A percentile compares a stretch with the other conserved stretches of the same genome.
Conservation (phyloP, 2,888 invertebrate genomes). For the Drosophila kuntzei region DNA sequence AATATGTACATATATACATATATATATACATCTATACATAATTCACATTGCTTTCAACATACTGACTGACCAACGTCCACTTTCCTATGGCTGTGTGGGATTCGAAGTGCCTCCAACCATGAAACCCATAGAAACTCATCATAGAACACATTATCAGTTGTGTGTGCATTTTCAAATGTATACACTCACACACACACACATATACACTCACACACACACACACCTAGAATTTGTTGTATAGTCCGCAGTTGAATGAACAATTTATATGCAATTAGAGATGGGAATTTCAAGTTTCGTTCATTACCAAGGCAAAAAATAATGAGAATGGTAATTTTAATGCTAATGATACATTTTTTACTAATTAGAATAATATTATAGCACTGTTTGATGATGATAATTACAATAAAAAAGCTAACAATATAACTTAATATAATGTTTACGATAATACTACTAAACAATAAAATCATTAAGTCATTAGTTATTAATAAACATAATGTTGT, state of each 20-base stretch:
- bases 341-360: too few relatives aligned
- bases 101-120: slow-evolving; percentile 2
- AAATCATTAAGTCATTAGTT: too few relatives aligned
- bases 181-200: slow-evolving; percentile 14
- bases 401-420: not conserved
- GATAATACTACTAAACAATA: too few relatives aligned
- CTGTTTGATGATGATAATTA: not conserved
- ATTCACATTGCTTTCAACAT: slow-evolving; percentile 27
- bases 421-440: too few relatives aligned
- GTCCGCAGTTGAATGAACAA: slow-evolving; percentile 35
- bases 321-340: too few relatives aligned
- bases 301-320: too few relatives aligned
- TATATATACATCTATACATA: slow-evolving; percentile 7
- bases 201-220: slow-evolving; percentile 4
- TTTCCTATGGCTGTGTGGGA: slow-evolving; percentile 16
- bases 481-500: too few relatives aligned
- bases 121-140: slow-evolving; percentile 36
- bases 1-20: not conserved
- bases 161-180: slow-evolving; percentile 41
- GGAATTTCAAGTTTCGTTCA: not conserved
- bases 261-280: slow-evolving; percentile 34
- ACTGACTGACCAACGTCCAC: slow-evolving; percentile 18
- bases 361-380: too few relatives aligned
- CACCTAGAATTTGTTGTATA: slow-evolving; percentile 4
- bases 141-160: slow-evolving; percentile 23